Evolutionary conservation across 2,888 invertebrate genomes (phyloP).

Genomic region (Drosophila fulvimacula): DNA sequence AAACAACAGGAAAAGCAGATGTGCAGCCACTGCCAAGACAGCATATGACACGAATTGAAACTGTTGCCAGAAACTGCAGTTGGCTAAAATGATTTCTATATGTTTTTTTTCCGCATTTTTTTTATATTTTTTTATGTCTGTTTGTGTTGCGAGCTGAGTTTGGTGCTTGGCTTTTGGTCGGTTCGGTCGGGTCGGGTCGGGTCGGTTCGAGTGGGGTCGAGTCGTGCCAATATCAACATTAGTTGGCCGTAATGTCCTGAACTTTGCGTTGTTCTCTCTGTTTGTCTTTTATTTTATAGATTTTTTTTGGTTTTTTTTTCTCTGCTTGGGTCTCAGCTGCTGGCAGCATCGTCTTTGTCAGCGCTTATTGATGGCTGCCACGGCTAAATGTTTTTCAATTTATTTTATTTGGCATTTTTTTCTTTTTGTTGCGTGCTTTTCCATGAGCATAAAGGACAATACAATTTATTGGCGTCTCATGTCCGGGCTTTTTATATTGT

Average conservation of each 20-base stretch:
- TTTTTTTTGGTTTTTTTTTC: neutral
- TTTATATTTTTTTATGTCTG: slow-evolving; percentile 62
- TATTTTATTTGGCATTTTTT: slow-evolving; percentile 67
- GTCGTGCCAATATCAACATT: slow-evolving; percentile 73
- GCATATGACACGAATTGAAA: slow-evolving; percentile 42
- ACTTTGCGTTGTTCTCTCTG: slow-evolving; percentile 42
- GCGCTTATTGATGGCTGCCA: slow-evolving; percentile 76
- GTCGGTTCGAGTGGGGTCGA: slow-evolving; percentile 23
- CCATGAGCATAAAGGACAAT: slow-evolving; percentile 26
- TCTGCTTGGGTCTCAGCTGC: slow-evolving; percentile 65
- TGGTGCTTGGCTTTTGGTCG: slow-evolving; percentile 20
- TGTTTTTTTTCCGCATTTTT: slow-evolving; percentile 19
- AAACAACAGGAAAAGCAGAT: slow-evolving; percentile 34
- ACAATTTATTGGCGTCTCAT: slow-evolving; percentile 74
- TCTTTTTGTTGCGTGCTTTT: slow-evolving; percentile 17
- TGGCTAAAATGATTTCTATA: slow-evolving; percentile 72
- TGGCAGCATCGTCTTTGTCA: slow-evolving; percentile 75
- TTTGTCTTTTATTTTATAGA: slow-evolving; percentile 5
- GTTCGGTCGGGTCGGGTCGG: slow-evolving; percentile 17
- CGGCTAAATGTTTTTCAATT: slow-evolving; percentile 80
- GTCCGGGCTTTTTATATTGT: slow-evolving; percentile 48
- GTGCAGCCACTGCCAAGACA: slow-evolving; percentile 67
- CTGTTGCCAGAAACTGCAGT: slow-evolving; percentile 69
- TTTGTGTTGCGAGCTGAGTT: slow-evolving; percentile 58
- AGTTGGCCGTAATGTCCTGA: slow-evolving; percentile 76